Base-by-base conservation (phyloP, 64 coral and sea anemone genomes). In the Pachyseris speciosa region DNA sequence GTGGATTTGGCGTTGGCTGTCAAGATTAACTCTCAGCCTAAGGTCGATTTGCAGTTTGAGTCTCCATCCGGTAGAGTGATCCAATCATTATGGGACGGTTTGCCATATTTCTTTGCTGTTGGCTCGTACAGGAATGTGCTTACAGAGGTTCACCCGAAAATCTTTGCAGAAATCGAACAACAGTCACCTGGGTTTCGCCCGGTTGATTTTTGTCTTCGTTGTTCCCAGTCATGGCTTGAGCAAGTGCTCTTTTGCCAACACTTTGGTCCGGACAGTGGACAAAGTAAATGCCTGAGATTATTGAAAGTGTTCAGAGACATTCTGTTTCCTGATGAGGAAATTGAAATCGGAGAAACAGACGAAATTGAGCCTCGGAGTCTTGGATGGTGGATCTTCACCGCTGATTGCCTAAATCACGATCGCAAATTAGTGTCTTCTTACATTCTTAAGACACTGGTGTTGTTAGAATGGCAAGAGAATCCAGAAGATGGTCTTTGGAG, bases 381-480 rank as follows among this genome's bases (percentile, higher is more conserved):
- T 60, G 55, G 22, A 24, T 64, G n/a, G 26, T 30, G 36, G 57
- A 33, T 25, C 31, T 64, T 26, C 59, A n/a, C 26, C 58, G 57
- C 37, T 8, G 80, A 65, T 37, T 60, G 11, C 9, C 17, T 65
- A 25, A 20, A 84, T 6, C 0, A 29, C 29, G 24, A 37, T 9
- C 58, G 80, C 16, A 67, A 24, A 66, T 25, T 84, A 26, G 16
- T 84, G 15, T 66, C 49, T 7, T 86, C 84, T 71, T 86, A 86
- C 36, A 29, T 86, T 3, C 69, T 86, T 28, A 86, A 86, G 30
- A 86, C 84, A 29, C 84, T 86, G 30, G 84, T 86, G 64, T 71
- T 86, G 34, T 86, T 50, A 71, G 84, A 86, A 86, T 86, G 84
- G 84, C 84, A 86, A 66, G 15, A 71, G 31, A 36, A 71, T 26